Conservation (phyloP, 1,140 invertebrate genomes). For the Aphelenchoides fujianensis region DNA sequence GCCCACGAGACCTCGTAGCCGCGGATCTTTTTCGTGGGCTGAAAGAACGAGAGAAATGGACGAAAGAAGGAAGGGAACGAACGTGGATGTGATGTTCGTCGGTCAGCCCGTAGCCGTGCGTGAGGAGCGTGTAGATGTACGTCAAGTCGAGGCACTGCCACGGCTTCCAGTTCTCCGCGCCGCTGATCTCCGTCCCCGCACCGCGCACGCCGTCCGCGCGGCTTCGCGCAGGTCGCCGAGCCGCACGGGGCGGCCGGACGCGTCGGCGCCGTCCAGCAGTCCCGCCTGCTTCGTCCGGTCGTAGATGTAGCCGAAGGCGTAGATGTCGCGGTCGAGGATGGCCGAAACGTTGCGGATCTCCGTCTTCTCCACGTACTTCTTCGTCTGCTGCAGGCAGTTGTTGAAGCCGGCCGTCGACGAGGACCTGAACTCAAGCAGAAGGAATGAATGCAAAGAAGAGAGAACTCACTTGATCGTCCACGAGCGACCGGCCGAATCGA, state of each 20-base stretch:
- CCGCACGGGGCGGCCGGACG: conserved; percentile 13
- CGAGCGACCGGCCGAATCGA: conserved; percentile 53
- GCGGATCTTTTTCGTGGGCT: conserved; percentile 82
- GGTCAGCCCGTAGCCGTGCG: conserved; percentile 76
- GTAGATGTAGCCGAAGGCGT: conserved; percentile 83
- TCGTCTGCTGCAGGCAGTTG: conserved; percentile 47
- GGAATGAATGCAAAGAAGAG: no score
- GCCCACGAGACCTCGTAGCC: conserved; percentile 88
- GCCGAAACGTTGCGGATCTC: conserved; percentile 68
- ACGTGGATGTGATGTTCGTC: conserved; percentile 73
- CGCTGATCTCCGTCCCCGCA: conserved; percentile 72
- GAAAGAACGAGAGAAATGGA: no score
- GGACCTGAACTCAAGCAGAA: no score
- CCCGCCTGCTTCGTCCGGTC: conserved; percentile 80
- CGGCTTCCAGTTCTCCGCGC: conserved; percentile 71
- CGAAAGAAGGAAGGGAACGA: conserved; percentile 61
- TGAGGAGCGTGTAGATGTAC: conserved; percentile 78
- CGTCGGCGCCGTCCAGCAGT: conserved; percentile 71
- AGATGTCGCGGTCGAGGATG: conserved; percentile 69
- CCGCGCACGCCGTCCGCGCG: conserved; percentile 47
- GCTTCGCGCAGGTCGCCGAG: conserved; percentile 13
- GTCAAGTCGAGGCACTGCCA: conserved; percentile 85
- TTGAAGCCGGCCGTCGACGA: conserved; percentile 49
- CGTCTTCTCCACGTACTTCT: conserved; percentile 66
- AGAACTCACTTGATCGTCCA: conserved; percentile 58